Evolutionary conservation across 2,113 vertebrate genomes (phyloP).

Genomic region (Pavo muticus): DNA sequence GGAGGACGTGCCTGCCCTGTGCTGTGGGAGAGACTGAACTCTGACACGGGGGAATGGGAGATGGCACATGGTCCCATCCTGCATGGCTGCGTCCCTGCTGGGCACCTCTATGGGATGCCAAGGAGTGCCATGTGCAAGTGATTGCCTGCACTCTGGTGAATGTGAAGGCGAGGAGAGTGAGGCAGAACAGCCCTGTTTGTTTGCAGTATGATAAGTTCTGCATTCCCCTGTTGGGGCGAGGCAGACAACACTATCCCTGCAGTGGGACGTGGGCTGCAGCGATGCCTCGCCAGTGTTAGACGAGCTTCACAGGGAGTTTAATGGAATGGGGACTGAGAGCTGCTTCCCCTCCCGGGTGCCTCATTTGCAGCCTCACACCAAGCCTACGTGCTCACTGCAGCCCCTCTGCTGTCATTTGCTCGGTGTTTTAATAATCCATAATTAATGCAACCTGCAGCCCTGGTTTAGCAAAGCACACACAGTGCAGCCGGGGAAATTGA

Average conservation of each 20-base stretch:
- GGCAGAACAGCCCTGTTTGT: background rate
- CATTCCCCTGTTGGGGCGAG: background rate
- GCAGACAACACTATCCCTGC: background rate
- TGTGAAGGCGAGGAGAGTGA: background rate
- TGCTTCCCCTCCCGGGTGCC: background rate
- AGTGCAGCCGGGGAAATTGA: background rate
- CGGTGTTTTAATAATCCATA: slow-evolving; percentile 24
- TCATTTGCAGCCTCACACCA: background rate
- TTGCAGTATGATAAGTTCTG: background rate
- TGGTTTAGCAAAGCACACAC: background rate
- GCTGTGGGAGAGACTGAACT: background rate
- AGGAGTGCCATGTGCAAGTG: background rate
- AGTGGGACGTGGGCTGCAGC: background rate
- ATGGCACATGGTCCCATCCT: background rate
- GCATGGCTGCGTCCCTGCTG: background rate
- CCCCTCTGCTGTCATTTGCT: slow-evolving; percentile 1
- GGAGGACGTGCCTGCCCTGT: background rate
- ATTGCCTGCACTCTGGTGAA: background rate
- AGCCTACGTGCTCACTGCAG: background rate
- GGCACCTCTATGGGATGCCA: background rate
- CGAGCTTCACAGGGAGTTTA: background rate
- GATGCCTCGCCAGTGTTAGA: rapidly evolving
- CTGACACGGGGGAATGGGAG: rapidly evolving
- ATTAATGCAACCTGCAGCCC: slow-evolving; percentile 29
- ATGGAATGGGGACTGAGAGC: background rate